Evolutionary conservation across 2,113 vertebrate species (phyloP).

Genomic region (Amblyopsis rosae): DNA sequence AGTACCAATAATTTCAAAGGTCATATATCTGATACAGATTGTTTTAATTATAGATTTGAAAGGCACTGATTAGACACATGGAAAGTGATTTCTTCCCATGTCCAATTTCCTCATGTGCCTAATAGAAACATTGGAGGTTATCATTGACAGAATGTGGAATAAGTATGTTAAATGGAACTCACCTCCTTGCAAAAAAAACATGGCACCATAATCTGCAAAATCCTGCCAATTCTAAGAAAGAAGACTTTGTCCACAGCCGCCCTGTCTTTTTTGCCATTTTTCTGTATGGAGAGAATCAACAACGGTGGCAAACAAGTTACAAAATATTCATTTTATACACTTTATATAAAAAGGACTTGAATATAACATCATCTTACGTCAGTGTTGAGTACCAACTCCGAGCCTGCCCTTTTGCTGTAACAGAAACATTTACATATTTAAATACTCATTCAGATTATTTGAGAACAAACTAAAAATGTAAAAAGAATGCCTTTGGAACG

Average conservation of each 20-base stretch:
- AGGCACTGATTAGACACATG: no score
- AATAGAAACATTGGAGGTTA: no score
- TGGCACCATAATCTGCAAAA: slow-evolving; percentile 89
- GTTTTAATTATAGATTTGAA: no score
- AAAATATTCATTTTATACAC: neutral
- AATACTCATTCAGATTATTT: neutral
- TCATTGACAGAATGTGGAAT: no score
- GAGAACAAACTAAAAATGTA: neutral
- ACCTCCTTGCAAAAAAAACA: slow-evolving; percentile 91
- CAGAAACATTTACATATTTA: slow-evolving; percentile 17
- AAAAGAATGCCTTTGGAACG: neutral
- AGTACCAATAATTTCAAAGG: slow-evolving; percentile 15
- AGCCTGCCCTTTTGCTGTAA: slow-evolving; percentile 83
- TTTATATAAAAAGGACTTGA: neutral
- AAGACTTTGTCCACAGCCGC: slow-evolving; percentile 89
- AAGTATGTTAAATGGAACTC: neutral
- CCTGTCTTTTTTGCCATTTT: slow-evolving; percentile 89
- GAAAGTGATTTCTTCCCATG: no score
- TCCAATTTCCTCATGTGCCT: no score
- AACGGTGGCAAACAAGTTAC: neutral
- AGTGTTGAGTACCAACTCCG: slow-evolving; percentile 70
- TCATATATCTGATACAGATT: no score
- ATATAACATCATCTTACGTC: slow-evolving; percentile 78
- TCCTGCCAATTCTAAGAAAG: slow-evolving; percentile 80
- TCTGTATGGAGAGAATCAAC: slow-evolving; percentile 66